Conservation (phyloP, 2,888 invertebrate genomes). For the Spodoptera picta region DNA sequence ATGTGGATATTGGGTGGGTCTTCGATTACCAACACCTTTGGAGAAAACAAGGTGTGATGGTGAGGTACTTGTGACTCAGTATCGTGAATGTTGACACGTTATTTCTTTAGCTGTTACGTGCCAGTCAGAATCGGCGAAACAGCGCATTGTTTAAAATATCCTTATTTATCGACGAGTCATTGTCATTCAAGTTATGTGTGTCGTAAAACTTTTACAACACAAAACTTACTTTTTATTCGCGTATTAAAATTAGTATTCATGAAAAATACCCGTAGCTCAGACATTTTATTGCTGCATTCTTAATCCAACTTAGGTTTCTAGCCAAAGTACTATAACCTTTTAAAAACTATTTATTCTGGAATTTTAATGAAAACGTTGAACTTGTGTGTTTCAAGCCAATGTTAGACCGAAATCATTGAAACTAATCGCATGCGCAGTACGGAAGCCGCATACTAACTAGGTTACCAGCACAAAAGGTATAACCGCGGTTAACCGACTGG, state of each 20-base stretch:
- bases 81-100: too few species aligned
- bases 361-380: slow-evolving; percentile 51
- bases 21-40: too few species aligned
- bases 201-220: not conserved
- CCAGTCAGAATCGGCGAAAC: too few species aligned
- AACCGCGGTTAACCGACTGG: slow-evolving; percentile 44
- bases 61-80: too few species aligned
- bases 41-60: too few species aligned
- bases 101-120: too few species aligned
- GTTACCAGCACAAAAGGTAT: slow-evolving; percentile 51
- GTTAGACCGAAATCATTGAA: slow-evolving; percentile 39
- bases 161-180: not conserved
- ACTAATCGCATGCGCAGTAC: slow-evolving; percentile 49
- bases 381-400: slow-evolving; percentile 39
- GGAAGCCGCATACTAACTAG: slow-evolving; percentile 59
- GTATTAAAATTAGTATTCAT: not conserved
- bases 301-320: slow-evolving; percentile 3
- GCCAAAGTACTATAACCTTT: slow-evolving; percentile 9
- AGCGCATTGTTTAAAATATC: too few species aligned
- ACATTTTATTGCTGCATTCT: slow-evolving; percentile 6
- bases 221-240: slow-evolving; percentile 4
- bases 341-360: slow-evolving; percentile 16
- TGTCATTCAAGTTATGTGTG: not conserved
- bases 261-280: not conserved
- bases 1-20: too few species aligned